Percentiles rank a stretch among this genome's conserved stretches.
phyloP scores from a whole-genome alignment of 2,888 invertebrate genomes.

The Tinea semifulvella region DNA sequence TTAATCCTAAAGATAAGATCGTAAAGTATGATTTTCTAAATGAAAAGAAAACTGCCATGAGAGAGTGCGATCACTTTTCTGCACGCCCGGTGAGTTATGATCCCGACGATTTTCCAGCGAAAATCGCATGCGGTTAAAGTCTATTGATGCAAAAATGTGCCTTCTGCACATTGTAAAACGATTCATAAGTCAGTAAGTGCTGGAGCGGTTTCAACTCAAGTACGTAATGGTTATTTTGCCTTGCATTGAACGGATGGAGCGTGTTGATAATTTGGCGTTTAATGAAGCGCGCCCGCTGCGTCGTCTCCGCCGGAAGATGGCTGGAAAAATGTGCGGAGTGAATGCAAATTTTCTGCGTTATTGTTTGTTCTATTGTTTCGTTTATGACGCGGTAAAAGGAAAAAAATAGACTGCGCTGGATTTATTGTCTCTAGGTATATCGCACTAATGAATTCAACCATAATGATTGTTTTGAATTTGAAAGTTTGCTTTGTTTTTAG shows the following conservation, averaged over 20 bases:
- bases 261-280: conserved; percentile 60
- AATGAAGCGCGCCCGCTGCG: conserved; percentile 55
- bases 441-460: conserved; percentile 6
- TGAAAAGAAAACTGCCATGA: conserved; percentile 9
- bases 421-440: conserved; percentile 18
- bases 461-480: too few species aligned
- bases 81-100: conserved; percentile 48
- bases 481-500: too few species aligned
- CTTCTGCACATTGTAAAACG: conserved; percentile 30
- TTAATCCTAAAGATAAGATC: not conserved
- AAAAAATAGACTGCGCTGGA: conserved; percentile 16
- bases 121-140: conserved; percentile 34
- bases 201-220: conserved; percentile 26
- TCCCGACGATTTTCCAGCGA: conserved; percentile 43
- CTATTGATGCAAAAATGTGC: conserved; percentile 35
- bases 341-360: conserved; percentile 59
- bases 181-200: conserved; percentile 25
- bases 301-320: conserved; percentile 51
- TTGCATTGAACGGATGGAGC: conserved; percentile 40
- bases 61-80: conserved; percentile 37
- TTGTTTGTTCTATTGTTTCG: conserved; percentile 59
- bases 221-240: conserved; percentile 47
- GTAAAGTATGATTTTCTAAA: conserved; percentile 7
- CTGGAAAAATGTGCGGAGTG: conserved; percentile 50
- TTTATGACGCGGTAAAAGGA: conserved; percentile 46